Conservation (phyloP, 2,797 vertebrate species). For the Hafferia zeledoni region DNA sequence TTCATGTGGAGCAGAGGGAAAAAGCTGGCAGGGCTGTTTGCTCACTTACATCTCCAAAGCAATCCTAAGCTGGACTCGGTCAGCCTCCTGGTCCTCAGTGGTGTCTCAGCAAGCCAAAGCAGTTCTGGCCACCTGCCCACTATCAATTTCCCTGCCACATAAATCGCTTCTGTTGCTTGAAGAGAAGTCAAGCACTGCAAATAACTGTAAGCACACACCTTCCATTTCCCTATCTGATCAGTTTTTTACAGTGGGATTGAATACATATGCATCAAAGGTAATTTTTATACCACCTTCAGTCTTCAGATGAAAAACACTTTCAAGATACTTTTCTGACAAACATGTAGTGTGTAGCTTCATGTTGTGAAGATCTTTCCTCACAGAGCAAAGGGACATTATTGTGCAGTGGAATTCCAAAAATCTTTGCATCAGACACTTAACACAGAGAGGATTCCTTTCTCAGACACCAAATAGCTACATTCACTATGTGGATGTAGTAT, state of each 20-base stretch:
- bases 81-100: not conserved
- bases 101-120: not conserved
- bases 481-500: not conserved
- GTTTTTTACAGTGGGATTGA: not conserved
- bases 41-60: not conserved
- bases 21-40: not conserved
- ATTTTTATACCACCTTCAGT: not conserved
- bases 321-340: not conserved
- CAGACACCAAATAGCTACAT: not conserved
- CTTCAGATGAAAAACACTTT: not conserved
- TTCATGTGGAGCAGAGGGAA: accelerated
- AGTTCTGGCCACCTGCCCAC: not conserved
- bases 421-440: not conserved
- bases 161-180: not conserved
- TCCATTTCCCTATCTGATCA: not conserved
- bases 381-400: not conserved
- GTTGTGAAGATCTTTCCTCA: not conserved
- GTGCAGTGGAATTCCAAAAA: not conserved
- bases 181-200: not conserved
- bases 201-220: not conserved
- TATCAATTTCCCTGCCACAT: not conserved
- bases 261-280: not conserved
- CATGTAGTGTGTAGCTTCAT: not conserved
- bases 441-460: not conserved
- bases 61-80: not conserved